These are phyloP conservation scores for Pavo muticus DNA, from an alignment of 2,113 vertebrate species.

Conservation along the genomic window DNA sequence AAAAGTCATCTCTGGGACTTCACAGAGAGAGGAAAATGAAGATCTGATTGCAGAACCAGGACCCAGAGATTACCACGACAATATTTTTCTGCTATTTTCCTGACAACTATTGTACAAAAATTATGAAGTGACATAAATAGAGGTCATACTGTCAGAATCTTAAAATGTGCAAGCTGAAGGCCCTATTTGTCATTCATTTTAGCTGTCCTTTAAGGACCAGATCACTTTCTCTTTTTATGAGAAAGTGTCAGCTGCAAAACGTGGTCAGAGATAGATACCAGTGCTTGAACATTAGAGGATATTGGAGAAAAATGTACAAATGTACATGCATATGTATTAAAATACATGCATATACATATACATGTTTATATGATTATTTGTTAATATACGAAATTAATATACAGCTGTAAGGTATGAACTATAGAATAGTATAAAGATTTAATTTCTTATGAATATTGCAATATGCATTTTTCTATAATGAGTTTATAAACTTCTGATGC, in stretches of 20 bases:
- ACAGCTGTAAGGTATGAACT: not conserved
- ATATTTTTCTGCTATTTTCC: slow-evolving; percentile 25
- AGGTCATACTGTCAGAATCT: slow-evolving; percentile 50
- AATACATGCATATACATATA: not conserved
- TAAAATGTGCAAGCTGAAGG: slow-evolving; percentile 46
- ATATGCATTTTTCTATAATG: slow-evolving; percentile 24
- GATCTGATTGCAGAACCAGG: slow-evolving; percentile 32
- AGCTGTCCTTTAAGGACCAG: slow-evolving; percentile 21
- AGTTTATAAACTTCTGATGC: slow-evolving; percentile 32
- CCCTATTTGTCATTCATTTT: not conserved
- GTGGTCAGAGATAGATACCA: slow-evolving; percentile 41
- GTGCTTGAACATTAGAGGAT: not conserved
- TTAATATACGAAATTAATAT: not conserved
- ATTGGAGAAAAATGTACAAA: not conserved
- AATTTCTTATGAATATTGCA: not conserved
- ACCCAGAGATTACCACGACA: slow-evolving; percentile 4
- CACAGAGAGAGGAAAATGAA: not conserved
- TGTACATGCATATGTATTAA: fast-evolving
- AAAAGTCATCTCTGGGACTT: not conserved
- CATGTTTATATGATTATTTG: not conserved
- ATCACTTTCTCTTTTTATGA: slow-evolving; percentile 46
- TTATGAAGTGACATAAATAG: slow-evolving; percentile 51
- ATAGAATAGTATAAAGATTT: not conserved
- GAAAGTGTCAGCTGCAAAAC: slow-evolving; percentile 41
- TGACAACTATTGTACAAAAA: slow-evolving; percentile 8